These are phyloP conservation scores for Morus bassanus DNA, from an alignment of 2,797 vertebrate genomes.

Conservation along the genomic window DNA sequence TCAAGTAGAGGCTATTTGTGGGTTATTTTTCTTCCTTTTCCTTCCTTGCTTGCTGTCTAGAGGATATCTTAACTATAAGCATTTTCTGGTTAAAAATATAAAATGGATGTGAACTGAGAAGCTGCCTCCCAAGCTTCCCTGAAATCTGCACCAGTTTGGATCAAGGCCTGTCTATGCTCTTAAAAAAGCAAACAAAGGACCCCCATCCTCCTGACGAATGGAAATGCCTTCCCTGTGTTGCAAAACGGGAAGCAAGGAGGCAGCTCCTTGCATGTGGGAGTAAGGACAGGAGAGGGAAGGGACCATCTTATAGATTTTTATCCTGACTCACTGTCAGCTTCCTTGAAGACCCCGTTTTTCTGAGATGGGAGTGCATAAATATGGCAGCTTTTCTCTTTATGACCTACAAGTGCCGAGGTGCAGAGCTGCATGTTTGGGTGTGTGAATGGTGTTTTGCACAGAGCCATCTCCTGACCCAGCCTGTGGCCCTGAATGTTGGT, in stretches of 20 bases:
- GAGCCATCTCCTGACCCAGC: neutral
- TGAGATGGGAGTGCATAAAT: neutral
- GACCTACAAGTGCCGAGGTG: fast-evolving
- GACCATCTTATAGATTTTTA: neutral
- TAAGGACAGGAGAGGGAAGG: neutral
- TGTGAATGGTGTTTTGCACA: neutral
- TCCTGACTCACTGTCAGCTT: neutral
- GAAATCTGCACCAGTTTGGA: neutral
- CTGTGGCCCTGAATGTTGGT: fast-evolving
- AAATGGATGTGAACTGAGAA: neutral
- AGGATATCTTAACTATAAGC: neutral
- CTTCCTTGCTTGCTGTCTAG: neutral
- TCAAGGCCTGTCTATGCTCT: neutral
- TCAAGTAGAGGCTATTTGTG: neutral
- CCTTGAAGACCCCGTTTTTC: neutral
- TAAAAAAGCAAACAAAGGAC: neutral
- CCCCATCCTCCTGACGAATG: neutral
- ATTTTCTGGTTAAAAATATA: neutral
- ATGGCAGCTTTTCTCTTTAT: neutral
- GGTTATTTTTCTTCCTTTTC: neutral
- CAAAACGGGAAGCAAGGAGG: neutral
- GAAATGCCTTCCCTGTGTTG: neutral
- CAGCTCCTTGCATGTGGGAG: fast-evolving
- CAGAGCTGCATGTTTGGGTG: neutral
- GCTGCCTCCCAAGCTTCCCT: neutral